These are phyloP conservation scores for Drosophila meridiana DNA, from an alignment of 2,888 invertebrate genomes.

Conservation along the genomic window DNA sequence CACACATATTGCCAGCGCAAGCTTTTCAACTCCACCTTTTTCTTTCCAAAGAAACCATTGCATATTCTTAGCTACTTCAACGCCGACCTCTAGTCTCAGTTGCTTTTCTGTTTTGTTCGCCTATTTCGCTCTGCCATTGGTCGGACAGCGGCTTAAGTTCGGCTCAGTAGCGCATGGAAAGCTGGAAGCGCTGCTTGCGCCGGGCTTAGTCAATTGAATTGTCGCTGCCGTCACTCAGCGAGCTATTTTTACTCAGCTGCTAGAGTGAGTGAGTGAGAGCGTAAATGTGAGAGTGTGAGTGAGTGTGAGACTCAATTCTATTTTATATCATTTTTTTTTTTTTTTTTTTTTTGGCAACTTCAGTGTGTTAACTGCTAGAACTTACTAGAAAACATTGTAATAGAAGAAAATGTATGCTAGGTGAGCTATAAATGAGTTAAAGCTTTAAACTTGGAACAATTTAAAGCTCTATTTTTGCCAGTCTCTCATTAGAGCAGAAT, in stretches of 20 bases:
- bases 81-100: neutral
- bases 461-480: too few relatives aligned
- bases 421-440: neutral
- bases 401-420: neutral
- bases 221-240: constrained; percentile 2
- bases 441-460: neutral
- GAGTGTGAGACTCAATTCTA: neutral
- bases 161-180: neutral
- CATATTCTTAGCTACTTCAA: neutral
- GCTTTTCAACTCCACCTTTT: neutral
- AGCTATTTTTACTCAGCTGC: constrained; percentile 9
- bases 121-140: neutral
- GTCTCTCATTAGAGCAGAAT: neutral
- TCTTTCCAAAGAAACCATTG: neutral
- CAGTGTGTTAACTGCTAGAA: constrained; percentile 2
- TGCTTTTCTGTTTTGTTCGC: constrained; percentile 6
- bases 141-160: neutral
- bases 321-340: constrained; percentile 5
- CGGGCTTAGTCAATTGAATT: constrained; percentile 19
- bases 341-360: constrained; percentile 5
- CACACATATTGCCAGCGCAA: neutral
- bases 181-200: constrained; percentile 6
- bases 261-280: constrained; percentile 4
- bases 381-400: neutral
- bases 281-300: neutral